These are phyloP conservation scores for Brachystomella parvula DNA, from an alignment of 1,140 invertebrate genomes.

Conservation along the genomic window DNA sequence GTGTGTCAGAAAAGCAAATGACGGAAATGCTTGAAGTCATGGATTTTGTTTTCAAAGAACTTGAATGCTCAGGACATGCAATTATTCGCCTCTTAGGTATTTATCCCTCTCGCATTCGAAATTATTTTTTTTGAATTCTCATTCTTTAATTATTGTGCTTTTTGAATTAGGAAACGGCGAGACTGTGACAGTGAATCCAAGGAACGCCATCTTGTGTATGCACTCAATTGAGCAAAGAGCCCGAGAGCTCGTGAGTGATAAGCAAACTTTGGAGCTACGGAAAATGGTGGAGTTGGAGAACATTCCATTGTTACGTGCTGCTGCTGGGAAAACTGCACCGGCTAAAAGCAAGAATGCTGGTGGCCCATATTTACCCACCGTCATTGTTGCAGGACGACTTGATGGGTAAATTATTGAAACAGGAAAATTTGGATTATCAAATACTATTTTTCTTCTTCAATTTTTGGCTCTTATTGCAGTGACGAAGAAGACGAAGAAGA, in stretches of 20 bases:
- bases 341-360: neutral
- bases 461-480: neutral
- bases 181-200: slow-evolving; percentile 2
- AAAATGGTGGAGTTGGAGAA: slow-evolving; percentile 20
- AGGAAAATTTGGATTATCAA: neutral
- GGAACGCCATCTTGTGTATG: slow-evolving; percentile 17
- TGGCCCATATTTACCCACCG: neutral
- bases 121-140: too few species aligned
- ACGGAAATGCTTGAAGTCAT: slow-evolving; percentile 9
- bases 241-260: slow-evolving; percentile 14
- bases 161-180: neutral
- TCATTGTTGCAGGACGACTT: slow-evolving; percentile 1
- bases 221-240: slow-evolving; percentile 16
- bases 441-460: neutral
- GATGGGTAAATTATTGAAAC: slow-evolving; percentile 6
- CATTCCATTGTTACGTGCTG: neutral
- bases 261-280: slow-evolving; percentile 13
- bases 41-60: slow-evolving; percentile 10
- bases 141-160: neutral
- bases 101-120: too few species aligned
- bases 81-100: slow-evolving; percentile 19
- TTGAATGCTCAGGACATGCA: slow-evolving; percentile 3
- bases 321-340: neutral
- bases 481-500: slow-evolving; percentile 4
- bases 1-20: slow-evolving; percentile 2